These are phyloP conservation scores for Gyrodactylus salaris DNA, from an alignment of 1,140 invertebrate species.

Conservation along the genomic window DNA sequence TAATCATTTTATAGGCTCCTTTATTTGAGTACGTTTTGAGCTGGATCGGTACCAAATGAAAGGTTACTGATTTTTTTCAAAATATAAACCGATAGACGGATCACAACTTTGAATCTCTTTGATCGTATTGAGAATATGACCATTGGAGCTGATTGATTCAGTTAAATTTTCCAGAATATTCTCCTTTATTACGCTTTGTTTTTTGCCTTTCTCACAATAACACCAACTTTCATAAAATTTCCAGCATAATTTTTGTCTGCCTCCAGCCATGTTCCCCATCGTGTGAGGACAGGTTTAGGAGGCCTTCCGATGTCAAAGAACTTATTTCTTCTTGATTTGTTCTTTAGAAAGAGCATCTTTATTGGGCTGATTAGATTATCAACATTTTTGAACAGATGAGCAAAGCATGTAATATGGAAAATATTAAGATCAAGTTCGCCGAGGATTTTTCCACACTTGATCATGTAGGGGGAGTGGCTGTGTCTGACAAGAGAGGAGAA, in stretches of 20 bases:
- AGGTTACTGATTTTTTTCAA: too few relatives aligned
- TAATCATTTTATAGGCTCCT: too few relatives aligned
- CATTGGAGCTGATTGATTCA: too few relatives aligned
- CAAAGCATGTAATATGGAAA: background rate
- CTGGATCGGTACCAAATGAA: too few relatives aligned
- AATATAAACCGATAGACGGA: too few relatives aligned
- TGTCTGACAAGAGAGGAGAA: background rate
- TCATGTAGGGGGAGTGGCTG: background rate
- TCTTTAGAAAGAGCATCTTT: background rate
- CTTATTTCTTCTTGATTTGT: background rate
- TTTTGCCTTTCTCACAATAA: too few relatives aligned
- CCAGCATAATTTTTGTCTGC: background rate
- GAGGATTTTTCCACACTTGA: background rate
- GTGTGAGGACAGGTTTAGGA: background rate
- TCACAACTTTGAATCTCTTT: too few relatives aligned
- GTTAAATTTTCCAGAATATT: too few relatives aligned
- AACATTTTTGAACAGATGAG: background rate
- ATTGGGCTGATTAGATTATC: background rate
- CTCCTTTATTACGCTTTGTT: too few relatives aligned
- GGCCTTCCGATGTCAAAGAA: background rate
- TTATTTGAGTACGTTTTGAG: too few relatives aligned
- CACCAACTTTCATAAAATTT: too few relatives aligned
- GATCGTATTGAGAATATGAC: too few relatives aligned
- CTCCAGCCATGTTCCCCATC: background rate
- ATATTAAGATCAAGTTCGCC: background rate